Evolutionary conservation across 2,113 vertebrate genomes (phyloP).

Genomic region (Seriola aureovittata): DNA sequence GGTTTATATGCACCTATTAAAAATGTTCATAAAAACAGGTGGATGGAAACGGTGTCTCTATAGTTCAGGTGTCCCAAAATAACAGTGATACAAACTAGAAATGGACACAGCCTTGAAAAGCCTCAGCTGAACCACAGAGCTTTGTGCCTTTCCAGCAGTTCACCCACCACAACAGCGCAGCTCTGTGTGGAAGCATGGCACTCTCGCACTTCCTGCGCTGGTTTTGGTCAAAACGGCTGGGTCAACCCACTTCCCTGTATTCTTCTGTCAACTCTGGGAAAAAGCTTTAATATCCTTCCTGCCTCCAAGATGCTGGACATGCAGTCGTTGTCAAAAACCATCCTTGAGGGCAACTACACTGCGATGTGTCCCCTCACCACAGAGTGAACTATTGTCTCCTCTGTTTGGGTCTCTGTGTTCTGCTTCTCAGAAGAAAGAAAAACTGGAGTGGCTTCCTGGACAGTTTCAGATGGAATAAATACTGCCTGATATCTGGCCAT

Average conservation of each 20-base stretch:
- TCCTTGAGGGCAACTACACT: constrained; percentile 56
- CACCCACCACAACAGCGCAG: constrained; percentile 59
- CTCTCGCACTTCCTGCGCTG: constrained; percentile 76
- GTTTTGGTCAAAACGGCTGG: constrained; percentile 77
- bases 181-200: constrained; percentile 67
- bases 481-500: constrained; percentile 46
- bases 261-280: constrained; percentile 85
- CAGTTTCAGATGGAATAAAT: constrained; percentile 70
- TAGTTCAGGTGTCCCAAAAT: not conserved
- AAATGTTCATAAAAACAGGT: too few relatives aligned
- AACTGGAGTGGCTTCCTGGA: constrained; percentile 59
- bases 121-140: not conserved
- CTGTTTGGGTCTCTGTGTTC: constrained; percentile 69
- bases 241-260: constrained; percentile 81
- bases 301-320: constrained; percentile 63
- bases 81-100: constrained; percentile 2
- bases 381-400: constrained; percentile 67
- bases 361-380: constrained; percentile 42
- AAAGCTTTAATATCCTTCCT: constrained; percentile 83
- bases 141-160: constrained; percentile 30
- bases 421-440: constrained; percentile 48
- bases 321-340: constrained; percentile 64
- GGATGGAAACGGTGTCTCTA: too few relatives aligned
- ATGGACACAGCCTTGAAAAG: constrained; percentile 40
- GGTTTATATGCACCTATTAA: too few relatives aligned